A percentile compares a stretch with the other conserved stretches of the same genome.
These are phyloP conservation scores for Aplodontia rufa DNA, from an alignment of 2,113 vertebrate genomes.

Conservation along the genomic window DNA sequence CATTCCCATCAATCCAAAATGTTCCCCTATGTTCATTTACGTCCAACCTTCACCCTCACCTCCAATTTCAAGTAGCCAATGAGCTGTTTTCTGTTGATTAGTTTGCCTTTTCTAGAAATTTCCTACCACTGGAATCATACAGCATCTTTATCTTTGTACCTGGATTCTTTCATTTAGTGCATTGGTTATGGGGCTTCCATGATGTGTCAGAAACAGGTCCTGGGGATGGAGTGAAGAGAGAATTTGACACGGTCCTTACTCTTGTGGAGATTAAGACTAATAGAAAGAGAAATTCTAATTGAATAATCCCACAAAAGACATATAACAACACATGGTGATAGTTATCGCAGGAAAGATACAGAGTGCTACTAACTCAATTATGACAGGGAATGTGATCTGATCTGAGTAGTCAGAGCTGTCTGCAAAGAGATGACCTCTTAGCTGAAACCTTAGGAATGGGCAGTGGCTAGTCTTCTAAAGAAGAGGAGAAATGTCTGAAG, in stretches of 20 bases:
- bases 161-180: background rate
- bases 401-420: background rate
- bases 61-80: background rate
- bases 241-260: background rate
- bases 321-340: background rate
- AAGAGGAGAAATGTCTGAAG: background rate
- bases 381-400: background rate
- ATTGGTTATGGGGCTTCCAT: background rate
- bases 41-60: background rate
- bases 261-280: background rate
- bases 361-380: background rate
- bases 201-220: background rate
- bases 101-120: background rate
- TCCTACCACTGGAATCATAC: background rate
- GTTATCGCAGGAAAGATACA: background rate
- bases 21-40: background rate
- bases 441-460: background rate
- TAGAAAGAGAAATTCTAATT: background rate
- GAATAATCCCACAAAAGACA: background rate
- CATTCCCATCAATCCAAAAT: background rate
- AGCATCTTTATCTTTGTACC: background rate
- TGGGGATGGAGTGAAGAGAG: background rate
- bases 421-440: background rate
- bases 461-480: background rate
- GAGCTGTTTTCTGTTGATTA: background rate